Evolutionary conservation across 1,140 invertebrate genomes (phyloP), one percentile per base, ranked within the genome.

Genomic region (Dreissena rostriformis): DNA sequence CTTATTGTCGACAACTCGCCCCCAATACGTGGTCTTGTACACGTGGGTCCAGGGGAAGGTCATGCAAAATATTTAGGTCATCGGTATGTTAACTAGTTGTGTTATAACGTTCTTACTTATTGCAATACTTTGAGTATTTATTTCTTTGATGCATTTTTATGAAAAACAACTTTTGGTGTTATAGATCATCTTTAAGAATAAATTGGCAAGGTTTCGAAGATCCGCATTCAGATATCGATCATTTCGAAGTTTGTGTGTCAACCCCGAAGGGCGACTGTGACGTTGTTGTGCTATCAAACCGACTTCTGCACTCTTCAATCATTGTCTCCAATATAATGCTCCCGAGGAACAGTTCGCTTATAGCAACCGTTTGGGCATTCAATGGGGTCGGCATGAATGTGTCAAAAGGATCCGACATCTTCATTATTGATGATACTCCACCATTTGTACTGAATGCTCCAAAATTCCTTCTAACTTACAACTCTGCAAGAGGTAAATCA

Each of bases 131-230:
- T 39, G 8, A 39, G 39, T 39, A 39, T 39, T 39, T 39, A 39
- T 39, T 39, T 39, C 39, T 39, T 2, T 39, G 24, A 63, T n/a
- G 24, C n/a, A 71, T 63, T 19, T 63, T 19, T 4, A 19, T 5
- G 11, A n/a, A 39, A 52, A n/a, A 73, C 24, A 53, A 52, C 22
- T 39, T 74, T 55, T 73, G 15, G 14, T 75, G 17, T 49, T 22
- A 14, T 68, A 87, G 86, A 7, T 63, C 83, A 11, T 63, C 83
- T 14, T 49, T 87, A 15, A 29, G 29, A 19, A 72, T 67, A 7
- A 78, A 71, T 15, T 87, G 86, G 86, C 15, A 51, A 19, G 86
- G 86, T n/a, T 85, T 87, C 53, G 39, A 77, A 5, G 86, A 87
- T 51, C 86, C 86, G 7, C 82, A 87, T 24, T 82, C 86, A 0